Conservation (phyloP, 1,140 invertebrate species). For the Zophobas atratus region DNA sequence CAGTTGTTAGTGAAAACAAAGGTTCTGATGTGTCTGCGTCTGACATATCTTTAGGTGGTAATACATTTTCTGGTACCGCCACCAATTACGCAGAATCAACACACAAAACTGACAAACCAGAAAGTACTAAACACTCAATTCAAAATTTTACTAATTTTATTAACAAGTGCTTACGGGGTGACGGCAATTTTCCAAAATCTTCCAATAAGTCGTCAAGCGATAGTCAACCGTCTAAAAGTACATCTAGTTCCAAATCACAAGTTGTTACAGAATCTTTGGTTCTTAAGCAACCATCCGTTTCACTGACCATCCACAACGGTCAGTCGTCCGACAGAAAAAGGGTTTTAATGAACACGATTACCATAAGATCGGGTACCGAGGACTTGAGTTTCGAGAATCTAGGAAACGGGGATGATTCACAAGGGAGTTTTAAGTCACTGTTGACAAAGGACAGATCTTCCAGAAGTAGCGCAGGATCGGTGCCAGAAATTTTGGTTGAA, state of each 20-base stretch:
- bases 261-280: background rate
- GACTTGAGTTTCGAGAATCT: background rate
- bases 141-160: too few species aligned
- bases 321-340: background rate
- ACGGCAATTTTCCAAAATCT: background rate
- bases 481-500: background rate
- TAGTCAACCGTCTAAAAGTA: background rate
- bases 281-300: slow-evolving; percentile 6
- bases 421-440: slow-evolving; percentile 16
- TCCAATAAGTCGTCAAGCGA: background rate
- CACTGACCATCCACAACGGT: background rate
- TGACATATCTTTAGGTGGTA: background rate
- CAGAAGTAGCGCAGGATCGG: background rate
- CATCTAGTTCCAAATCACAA: background rate
- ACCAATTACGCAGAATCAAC: too few species aligned
- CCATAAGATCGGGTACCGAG: background rate
- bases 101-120: too few species aligned
- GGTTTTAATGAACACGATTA: background rate
- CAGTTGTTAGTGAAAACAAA: background rate
- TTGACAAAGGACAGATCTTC: background rate
- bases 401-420: background rate
- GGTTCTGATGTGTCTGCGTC: background rate
- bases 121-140: too few species aligned
- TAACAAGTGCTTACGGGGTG: background rate
- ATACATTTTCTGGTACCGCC: too few species aligned